Percentiles rank a stretch among this genome's conserved stretches.
phyloP scores from a whole-genome alignment of 2,113 vertebrate species.

The Tachysurus fulvidraco region DNA sequence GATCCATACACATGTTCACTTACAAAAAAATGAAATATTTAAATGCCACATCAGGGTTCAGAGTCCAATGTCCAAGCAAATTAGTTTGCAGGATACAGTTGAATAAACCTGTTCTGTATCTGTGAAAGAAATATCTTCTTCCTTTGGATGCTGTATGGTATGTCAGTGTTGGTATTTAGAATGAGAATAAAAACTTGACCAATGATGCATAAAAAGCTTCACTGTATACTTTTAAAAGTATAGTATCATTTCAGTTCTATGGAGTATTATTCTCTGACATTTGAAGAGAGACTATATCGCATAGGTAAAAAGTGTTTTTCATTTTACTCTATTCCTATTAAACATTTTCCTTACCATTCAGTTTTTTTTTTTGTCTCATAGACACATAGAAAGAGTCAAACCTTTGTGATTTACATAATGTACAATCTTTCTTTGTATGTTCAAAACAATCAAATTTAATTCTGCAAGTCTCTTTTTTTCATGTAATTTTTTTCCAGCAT shows the following conservation, averaged over 20 bases:
- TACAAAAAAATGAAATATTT: constrained; percentile 58
- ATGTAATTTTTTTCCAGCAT: constrained; percentile 39
- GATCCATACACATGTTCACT: constrained; percentile 53
- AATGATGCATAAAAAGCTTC: neutral
- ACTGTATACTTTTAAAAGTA: neutral
- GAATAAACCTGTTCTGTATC: neutral
- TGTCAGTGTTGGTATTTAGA: neutral
- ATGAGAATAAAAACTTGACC: constrained; percentile 10
- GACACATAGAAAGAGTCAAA: constrained; percentile 23
- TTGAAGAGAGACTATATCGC: neutral
- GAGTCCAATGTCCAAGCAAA: constrained; percentile 26
- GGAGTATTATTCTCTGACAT: neutral
- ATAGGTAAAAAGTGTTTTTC: constrained; percentile 24
- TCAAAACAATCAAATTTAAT: constrained; percentile 16
- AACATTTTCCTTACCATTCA: constrained; percentile 11
- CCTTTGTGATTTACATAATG: constrained; percentile 56
- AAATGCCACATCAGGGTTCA: constrained; percentile 32
- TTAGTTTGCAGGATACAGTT: neutral
- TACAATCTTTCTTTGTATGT: constrained; percentile 46
- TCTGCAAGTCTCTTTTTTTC: neutral
- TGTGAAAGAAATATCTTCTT: neutral
- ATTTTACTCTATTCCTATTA: constrained; percentile 16
- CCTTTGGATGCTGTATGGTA: neutral
- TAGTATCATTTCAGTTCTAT: constrained; percentile 1
- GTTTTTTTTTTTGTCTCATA: constrained; percentile 17